These are phyloP conservation scores for Heliothis virescens DNA, from an alignment of 1,140 invertebrate genomes.

Conservation along the genomic window DNA sequence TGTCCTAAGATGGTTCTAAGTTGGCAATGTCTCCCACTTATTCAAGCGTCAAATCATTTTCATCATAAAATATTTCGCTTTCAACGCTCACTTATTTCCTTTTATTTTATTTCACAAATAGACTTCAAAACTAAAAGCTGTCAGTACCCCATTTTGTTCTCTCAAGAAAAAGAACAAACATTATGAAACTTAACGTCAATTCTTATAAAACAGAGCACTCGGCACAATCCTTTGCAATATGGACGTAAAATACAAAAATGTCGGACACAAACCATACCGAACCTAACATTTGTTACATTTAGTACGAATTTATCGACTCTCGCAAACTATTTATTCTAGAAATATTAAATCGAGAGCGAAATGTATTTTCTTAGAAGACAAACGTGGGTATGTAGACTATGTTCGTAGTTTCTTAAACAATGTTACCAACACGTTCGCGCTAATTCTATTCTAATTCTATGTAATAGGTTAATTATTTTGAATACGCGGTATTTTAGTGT, in stretches of 20 bases:
- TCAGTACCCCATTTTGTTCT: not conserved
- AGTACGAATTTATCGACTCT: conserved; percentile 19
- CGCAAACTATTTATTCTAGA: conserved; percentile 17
- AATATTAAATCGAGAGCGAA: conserved; percentile 18
- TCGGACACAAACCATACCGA: conserved; percentile 1
- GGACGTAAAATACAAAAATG: not conserved
- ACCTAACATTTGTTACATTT: conserved; percentile 4
- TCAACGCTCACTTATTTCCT: not conserved
- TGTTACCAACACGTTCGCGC: not conserved
- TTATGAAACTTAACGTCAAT: conserved; percentile 31
- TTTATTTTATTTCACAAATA: conserved; percentile 5
- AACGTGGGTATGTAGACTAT: not conserved
- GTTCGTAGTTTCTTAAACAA: not conserved
- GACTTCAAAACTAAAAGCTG: not conserved
- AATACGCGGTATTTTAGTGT: no score
- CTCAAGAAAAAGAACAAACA: conserved; percentile 30
- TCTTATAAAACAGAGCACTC: conserved; percentile 28
- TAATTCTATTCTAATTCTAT: no score
- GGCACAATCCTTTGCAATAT: conserved; percentile 9
- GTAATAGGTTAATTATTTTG: no score
- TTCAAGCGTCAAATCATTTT: no score
- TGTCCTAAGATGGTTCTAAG: no score
- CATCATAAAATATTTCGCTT: no score
- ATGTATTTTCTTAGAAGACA: conserved; percentile 1
- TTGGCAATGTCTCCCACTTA: no score